These are phyloP conservation scores for Troilus luridus DNA, from an alignment of 2,888 invertebrate genomes.

Conservation along the genomic window DNA sequence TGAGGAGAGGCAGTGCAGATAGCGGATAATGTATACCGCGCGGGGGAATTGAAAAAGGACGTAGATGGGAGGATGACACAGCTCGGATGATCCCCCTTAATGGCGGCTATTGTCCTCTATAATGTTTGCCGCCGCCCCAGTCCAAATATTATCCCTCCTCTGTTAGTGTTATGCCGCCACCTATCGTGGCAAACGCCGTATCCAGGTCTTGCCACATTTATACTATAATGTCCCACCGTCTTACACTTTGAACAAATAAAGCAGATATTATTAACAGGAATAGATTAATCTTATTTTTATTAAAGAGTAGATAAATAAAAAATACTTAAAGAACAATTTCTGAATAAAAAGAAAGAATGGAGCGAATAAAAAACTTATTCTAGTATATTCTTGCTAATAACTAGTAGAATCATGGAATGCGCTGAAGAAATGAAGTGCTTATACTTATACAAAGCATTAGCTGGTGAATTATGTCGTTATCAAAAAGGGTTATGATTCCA, in stretches of 20 bases:
- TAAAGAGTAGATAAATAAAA: too few species aligned
- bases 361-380: too few species aligned
- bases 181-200: not conserved
- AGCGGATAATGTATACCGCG: constrained; percentile 8
- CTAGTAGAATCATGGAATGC: too few species aligned
- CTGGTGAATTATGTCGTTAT: too few species aligned
- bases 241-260: not conserved
- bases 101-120: constrained; percentile 47
- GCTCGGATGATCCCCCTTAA: constrained; percentile 44
- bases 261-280: not conserved
- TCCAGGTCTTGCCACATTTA: not conserved
- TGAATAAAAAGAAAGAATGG: too few species aligned
- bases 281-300: too few species aligned
- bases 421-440: too few species aligned
- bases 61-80: constrained; percentile 41
- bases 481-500: too few species aligned
- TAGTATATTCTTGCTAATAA: too few species aligned
- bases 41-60: constrained; percentile 43
- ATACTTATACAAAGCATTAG: too few species aligned
- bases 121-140: constrained; percentile 20
- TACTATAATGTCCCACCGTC: not conserved
- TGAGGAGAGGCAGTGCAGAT: constrained; percentile 33
- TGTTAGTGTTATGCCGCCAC: constrained; percentile 39
- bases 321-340: too few species aligned
- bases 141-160: constrained; percentile 20